Base-by-base conservation (phyloP, 2,888 invertebrate species). In the Acanthosepion pharaonis region DNA sequence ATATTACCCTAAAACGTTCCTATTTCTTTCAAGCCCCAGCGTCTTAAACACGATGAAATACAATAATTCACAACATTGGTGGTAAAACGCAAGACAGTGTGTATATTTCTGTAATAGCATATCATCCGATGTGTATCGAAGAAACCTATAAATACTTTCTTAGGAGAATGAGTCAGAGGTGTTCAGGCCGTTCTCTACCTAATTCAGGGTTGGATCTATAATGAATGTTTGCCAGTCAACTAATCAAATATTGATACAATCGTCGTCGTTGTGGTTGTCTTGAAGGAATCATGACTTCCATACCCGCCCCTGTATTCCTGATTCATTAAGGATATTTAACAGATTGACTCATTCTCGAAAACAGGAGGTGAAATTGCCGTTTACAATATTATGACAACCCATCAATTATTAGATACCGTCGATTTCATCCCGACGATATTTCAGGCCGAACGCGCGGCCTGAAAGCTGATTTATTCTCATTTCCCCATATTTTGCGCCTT, bases 271-370 rank as follows among this genome's bases (percentile, higher is more conserved):
- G 78, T 78, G 0, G 78, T n/a, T 3, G 78, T 78, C 78, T 78
- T 78, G 78, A 78, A n/a, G n/a, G 18, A n/a, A n/a, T n/a, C 33
- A 18, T 33, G 11, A n/a, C n/a, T 78, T 18, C n/a, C 78, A 33
- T 78, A 33, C 33, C 78, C 78, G 5, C 78, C 78, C 15, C 78
- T 78, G 0, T 33, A 78, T 78, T 15, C 78, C 33, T 78, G n/a
- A 78, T 78, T 78, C 78, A 78, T 78, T 78, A 78, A 78, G 33
- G 78, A 78, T 78, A 78, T 78, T 78, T 78, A 78, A 78, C 78
- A 78, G 78, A 78, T 78, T 78, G 78, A 78, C n/a, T 78, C 78
- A 78, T n/a, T 78, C 78, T n/a, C 15, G 78, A n/a, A 78, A 78
- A 78, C n/a, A 78, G n/a, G n/a, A 33, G 9, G 11, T 78, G n/a